These are phyloP conservation scores for Andrena marginata DNA, from an alignment of 2,888 invertebrate genomes.

Conservation along the genomic window DNA sequence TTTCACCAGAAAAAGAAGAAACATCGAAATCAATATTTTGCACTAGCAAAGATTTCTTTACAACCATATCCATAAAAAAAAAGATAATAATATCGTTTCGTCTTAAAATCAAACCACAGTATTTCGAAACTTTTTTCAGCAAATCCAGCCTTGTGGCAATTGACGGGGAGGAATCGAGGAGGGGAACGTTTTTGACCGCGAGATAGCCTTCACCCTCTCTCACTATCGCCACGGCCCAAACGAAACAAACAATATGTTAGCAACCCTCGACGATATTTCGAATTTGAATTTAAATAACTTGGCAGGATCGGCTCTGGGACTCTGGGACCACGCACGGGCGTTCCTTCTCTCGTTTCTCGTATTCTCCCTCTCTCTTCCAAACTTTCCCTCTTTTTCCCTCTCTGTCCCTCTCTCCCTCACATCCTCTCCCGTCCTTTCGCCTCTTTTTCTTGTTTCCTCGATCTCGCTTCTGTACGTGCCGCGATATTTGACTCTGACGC, in stretches of 20 bases:
- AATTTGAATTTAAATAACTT: constrained; percentile 86
- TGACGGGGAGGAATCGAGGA: constrained; percentile 51
- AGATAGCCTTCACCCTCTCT: constrained; percentile 75
- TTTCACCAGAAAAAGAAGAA: too few species aligned
- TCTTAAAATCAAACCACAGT: constrained; percentile 8
- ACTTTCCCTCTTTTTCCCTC: constrained; percentile 73
- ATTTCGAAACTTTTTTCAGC: constrained; percentile 34
- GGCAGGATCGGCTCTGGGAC: constrained; percentile 85
- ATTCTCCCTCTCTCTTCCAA: constrained; percentile 56
- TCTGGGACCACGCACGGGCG: constrained; percentile 83
- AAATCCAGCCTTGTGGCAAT: constrained; percentile 54
- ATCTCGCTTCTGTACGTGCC: constrained; percentile 61
- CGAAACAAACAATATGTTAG: constrained; percentile 85
- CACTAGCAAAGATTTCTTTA: too few species aligned
- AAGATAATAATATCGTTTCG: not conserved
- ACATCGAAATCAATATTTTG: too few species aligned
- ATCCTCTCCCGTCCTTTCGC: constrained; percentile 54
- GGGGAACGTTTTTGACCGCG: constrained; percentile 68
- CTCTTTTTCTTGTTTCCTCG: constrained; percentile 65
- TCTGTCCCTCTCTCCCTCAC: constrained; percentile 52
- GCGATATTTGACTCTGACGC: constrained; percentile 62
- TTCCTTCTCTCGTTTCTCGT: constrained; percentile 75
- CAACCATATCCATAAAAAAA: not conserved
- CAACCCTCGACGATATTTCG: constrained; percentile 85
- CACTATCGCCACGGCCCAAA: constrained; percentile 78